Base-by-base conservation (phyloP, 2,888 invertebrate genomes). In the Drosophila niveifrons region DNA sequence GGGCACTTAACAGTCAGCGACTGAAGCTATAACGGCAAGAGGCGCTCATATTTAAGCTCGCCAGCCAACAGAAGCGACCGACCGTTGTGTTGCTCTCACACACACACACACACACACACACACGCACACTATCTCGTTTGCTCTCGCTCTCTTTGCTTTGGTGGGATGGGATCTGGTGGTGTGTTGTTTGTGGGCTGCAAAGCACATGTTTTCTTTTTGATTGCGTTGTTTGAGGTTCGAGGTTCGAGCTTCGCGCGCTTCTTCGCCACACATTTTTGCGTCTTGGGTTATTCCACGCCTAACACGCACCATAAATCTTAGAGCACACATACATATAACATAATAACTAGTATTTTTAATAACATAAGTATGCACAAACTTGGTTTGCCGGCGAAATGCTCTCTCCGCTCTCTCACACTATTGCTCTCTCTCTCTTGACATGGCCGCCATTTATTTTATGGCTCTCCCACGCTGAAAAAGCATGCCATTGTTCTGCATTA, bases 11-110 rank as follows among this genome's bases (percentile, higher is more conserved):
- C 75, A 73, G 74, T 78, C 73, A 77, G 63, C 79, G 82, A 90
- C 90, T 90, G 87, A 88, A 74, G 72, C 78, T 72, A 56, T 46
- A 48, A 34, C 62, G 29, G 53, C 52, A 17, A 66, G 52, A 36
- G 59, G 50, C 76, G 79, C 90, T 86, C 82, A 83, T 90, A 90
- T 90, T 90, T 90, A 90, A 88, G 81, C 68, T 41, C 15, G 39
- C 11, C 58, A 43, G 61, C 66, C 62, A 23, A 23, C 23, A 23
- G 23, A 23, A 23, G 23, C 61, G 11, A 31, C 31, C 41, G 39
- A n/a, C 43, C 8, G 23, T 11, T 13, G n/a, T 23, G n/a, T 28
- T 46, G 48, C 47, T 53, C 51, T 41, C 44, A 3, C 57, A 6
- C 46, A 11, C 15, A 31, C 34, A 1, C 47, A 31, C 51, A 31